Evolutionary conservation across 2,797 vertebrate species (phyloP), one percentile per base, ranked within the genome.

Genomic region (Choloepus didactylus): DNA sequence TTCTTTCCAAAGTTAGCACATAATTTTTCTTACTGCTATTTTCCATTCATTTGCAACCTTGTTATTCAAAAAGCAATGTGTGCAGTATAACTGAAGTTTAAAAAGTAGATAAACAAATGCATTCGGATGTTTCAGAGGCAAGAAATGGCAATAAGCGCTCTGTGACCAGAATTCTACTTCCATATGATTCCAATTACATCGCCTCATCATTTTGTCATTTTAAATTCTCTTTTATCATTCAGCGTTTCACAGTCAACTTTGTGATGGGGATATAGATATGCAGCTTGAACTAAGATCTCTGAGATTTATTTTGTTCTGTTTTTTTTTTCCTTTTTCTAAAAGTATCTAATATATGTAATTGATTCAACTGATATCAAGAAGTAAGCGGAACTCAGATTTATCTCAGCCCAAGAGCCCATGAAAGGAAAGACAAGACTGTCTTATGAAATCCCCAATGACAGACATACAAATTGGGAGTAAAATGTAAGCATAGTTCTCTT

Each of bases 271-370:
- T 70, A 92, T 18, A 75, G 27, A 41, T 79, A 21, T 54, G 18
- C 31, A 49, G 27, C 82, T 82, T 72, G 67, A 93, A 54, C 56
- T 91, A 27, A 75, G 73, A 75, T 60, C 77, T 41, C 83, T 76
- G 54, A 69, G 49, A 81, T 72, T 67, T 56, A 75, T 72, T 60
- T 79, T 38, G 70, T 80, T 27, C 0, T 67, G 64, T 82, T 70
- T n/a, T 21, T 51, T 56, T 5, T 56, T 21, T 56, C 54, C 19
- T 56, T 56, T 56, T 56, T 56, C 18, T 19, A 18, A 18, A 41
- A 9, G 3, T 38, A 38, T 38, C 67, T 21, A 41, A 14, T 70
- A 3, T 49, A 73, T 84, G 67, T 94, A 82, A 51, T 92, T 73
- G 56, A 95, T 92, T 69, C 8, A 87, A 5, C 18, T 84, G 18